phyloP scores from a whole-genome alignment of 2,888 invertebrate species.

The Synergus umbraculus region DNA sequence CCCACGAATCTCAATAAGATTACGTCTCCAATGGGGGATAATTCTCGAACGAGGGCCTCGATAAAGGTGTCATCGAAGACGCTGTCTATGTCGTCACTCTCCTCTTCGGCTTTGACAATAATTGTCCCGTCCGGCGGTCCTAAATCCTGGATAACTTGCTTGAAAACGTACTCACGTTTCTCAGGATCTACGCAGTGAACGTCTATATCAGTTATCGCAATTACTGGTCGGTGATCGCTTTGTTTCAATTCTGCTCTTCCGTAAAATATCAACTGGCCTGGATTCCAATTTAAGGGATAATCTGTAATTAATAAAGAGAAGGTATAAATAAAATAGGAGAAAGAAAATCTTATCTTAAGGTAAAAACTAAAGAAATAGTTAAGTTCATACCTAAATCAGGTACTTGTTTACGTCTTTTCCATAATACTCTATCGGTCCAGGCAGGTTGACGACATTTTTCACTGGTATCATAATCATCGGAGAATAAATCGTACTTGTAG shows the following conservation, averaged over 20 bases:
- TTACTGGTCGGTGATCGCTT: conserved; percentile 98
- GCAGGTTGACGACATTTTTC: conserved; percentile 98
- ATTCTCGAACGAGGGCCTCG: conserved; percentile 87
- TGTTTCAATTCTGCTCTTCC: conserved; percentile 97
- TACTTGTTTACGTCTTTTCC: conserved; percentile 89
- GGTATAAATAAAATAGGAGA: background rate
- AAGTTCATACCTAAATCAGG: conserved; percentile 82
- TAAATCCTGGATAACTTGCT: conserved; percentile 89
- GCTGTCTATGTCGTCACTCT: conserved; percentile 79
- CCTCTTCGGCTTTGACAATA: conserved; percentile 83
- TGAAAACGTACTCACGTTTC: conserved; percentile 88
- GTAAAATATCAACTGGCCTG: conserved; percentile 91
- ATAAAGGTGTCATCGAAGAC: conserved; percentile 90
- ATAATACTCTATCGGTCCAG: conserved; percentile 98
- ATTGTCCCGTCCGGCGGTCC: conserved; percentile 98
- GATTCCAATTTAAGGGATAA: conserved; percentile 82
- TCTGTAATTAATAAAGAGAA: conserved; percentile 56
- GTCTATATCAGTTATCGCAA: conserved; percentile 93
- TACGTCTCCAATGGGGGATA: conserved; percentile 92
- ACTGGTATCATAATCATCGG: conserved; percentile 99
- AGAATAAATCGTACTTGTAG: conserved; percentile 99
- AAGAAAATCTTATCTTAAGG: background rate
- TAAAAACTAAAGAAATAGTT: background rate
- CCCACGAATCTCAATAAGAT: conserved; percentile 94
- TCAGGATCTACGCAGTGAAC: conserved; percentile 88